phyloP scores from a whole-genome alignment of 2,797 vertebrate genomes.

The Myotis myotis region DNA sequence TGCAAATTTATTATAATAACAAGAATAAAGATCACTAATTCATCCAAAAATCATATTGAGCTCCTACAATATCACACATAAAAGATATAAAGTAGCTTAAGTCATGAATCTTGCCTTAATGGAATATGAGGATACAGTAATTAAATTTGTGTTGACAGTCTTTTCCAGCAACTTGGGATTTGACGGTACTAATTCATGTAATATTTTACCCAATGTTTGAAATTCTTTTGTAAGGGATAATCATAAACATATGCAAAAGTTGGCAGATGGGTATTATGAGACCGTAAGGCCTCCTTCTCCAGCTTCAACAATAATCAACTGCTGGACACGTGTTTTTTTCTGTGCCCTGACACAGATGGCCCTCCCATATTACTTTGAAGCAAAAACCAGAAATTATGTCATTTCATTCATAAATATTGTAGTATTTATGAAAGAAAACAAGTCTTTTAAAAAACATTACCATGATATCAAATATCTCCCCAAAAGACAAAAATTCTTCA shows the following conservation, averaged over 20 bases:
- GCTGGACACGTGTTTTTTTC: background rate
- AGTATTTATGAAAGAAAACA: background rate
- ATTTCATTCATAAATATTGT: conserved; percentile 30
- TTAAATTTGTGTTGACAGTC: background rate
- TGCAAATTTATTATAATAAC: background rate
- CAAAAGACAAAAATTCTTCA: conserved; percentile 4
- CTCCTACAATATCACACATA: background rate
- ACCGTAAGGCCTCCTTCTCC: background rate
- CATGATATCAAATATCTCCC: background rate
- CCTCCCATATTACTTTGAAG: conserved; percentile 7
- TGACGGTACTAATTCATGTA: conserved; percentile 10
- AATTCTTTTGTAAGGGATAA: background rate
- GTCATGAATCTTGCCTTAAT: background rate
- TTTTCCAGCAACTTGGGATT: background rate
- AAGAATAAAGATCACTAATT: background rate
- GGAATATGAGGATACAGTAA: background rate
- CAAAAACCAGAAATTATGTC: background rate
- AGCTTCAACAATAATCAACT: background rate
- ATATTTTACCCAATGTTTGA: background rate
- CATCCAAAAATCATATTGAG: background rate
- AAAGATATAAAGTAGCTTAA: background rate
- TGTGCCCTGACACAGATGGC: background rate
- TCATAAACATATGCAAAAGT: background rate
- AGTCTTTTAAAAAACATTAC: background rate
- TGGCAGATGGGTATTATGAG: background rate